Base-by-base conservation (phyloP, 2,113 vertebrate genomes). In the Neopipo cinnamomea region DNA sequence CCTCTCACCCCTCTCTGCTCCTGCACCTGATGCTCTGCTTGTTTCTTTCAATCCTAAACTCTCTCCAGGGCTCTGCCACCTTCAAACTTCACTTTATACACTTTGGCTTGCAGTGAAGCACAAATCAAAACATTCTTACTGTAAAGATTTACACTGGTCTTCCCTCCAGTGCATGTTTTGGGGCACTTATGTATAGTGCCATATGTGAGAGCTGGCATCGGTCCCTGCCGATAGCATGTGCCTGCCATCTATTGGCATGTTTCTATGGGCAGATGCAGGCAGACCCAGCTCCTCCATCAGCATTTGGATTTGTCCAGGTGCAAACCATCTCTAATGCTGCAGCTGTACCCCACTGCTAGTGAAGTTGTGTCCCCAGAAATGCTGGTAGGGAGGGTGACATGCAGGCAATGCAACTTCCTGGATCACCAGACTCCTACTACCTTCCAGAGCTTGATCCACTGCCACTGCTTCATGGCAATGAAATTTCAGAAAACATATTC, bases 391-490 rank as follows among this genome's bases (percentile, higher is more conserved):
- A 63, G 39, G 20, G 11, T 53, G 49, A 53, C 12, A 7, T 2
- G 18, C 31, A 44, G 44, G 33, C 24, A 85, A 3, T 9, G 16
- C 2, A 0, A 33, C 47, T 80, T 66, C 25, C 19, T 2, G 0
- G 13, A 18, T 87, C 55, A 61, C 56, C 28, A n/a, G 15, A 35
- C 55, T 49, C 62, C 35, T 49, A 5, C 10, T 79, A 56, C 62
- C 24, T 70, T 75, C 62, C 87, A 59, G 73, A 87, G 31, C 33
- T 31, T 63, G 19, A 47, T 39, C 55, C 50, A 19, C 55, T 35
- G 39, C 14, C 20, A 8, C 21, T 39, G 12, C 39, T n/a, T 42
- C 20, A 42, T 21, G 25, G 33, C 62, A 65, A 47, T 3, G 5
- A 79, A 39, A 31, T 31, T 55, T 72, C 52, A 72, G 25, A 33